phyloP scores from a whole-genome alignment of 2,888 invertebrate species.

The Orthosia incerta region DNA sequence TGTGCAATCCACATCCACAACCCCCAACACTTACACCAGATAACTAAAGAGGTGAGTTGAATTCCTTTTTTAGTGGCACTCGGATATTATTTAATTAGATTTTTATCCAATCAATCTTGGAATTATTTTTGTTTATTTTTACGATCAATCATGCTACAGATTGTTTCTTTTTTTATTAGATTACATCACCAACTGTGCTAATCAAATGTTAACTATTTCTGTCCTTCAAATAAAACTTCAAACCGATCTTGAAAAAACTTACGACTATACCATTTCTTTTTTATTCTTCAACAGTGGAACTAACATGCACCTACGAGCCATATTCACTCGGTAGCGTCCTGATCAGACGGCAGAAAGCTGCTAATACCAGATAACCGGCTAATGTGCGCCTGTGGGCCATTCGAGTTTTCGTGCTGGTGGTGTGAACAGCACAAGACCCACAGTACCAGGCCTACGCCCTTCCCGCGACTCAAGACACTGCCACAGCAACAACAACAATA shows the following conservation, averaged over 20 bases:
- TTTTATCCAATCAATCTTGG: conserved; percentile 67
- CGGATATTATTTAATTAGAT: no score
- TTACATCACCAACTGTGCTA: no score
- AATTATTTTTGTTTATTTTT: no score
- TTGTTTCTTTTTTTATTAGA: no score
- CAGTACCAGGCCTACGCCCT: conserved; percentile 79
- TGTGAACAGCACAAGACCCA: conserved; percentile 83
- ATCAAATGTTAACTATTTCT: no score
- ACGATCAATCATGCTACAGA: no score
- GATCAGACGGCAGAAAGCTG: conserved; percentile 81
- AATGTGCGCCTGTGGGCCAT: conserved; percentile 90
- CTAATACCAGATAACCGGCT: conserved; percentile 92
- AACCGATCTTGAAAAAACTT: no score
- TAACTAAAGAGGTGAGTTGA: conserved; percentile 83
- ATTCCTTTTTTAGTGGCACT: neutral
- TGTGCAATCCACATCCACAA: conserved; percentile 79
- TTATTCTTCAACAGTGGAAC: conserved; percentile 54
- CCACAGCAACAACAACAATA: no score
- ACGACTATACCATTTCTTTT: conserved; percentile 18
- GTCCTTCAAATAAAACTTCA: no score
- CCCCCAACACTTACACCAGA: conserved; percentile 92
- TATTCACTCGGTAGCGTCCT: conserved; percentile 91
- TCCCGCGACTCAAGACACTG: conserved; percentile 69
- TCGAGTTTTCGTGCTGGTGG: conserved; percentile 81
- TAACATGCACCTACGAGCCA: conserved; percentile 93